Evolutionary conservation across 2,113 vertebrate genomes (phyloP).

Genomic region (Lucifuga dentata): DNA sequence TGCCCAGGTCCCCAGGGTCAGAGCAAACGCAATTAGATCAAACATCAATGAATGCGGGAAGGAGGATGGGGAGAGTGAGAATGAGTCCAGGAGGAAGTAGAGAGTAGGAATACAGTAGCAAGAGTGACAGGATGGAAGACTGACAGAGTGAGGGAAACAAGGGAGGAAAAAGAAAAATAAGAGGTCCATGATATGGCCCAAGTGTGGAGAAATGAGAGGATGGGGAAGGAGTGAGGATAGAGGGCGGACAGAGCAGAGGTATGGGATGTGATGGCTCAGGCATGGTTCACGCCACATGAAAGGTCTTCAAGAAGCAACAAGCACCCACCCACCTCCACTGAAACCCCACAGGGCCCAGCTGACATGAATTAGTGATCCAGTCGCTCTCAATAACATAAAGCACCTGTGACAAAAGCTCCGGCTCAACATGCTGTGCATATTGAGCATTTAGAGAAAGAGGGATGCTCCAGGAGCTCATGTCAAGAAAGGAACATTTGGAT

Average conservation of each 20-base stretch:
- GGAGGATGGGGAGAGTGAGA: conserved; percentile 46
- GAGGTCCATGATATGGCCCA: conserved; percentile 10
- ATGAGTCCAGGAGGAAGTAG: conserved; percentile 39
- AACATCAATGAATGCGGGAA: conserved; percentile 79
- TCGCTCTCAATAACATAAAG: conserved; percentile 68
- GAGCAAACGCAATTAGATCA: conserved; percentile 87
- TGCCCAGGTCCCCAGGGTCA: conserved; percentile 81
- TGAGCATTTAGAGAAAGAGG: conserved; percentile 10
- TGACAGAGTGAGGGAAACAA: conserved; percentile 18
- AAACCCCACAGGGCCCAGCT: conserved; percentile 41
- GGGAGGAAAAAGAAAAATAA: conserved; percentile 16
- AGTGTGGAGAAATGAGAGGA: conserved; percentile 30
- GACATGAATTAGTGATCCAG: conserved; percentile 73
- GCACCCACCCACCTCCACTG: conserved; percentile 37
- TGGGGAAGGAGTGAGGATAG: neutral
- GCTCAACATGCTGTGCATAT: conserved; percentile 33
- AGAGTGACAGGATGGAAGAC: conserved; percentile 21
- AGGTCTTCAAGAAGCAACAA: conserved; percentile 56
- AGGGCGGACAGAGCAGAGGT: conserved; percentile 28
- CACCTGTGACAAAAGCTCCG: conserved; percentile 52
- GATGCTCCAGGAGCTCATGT: conserved; percentile 10
- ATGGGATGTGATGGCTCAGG: conserved; percentile 16
- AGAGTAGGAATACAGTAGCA: conserved; percentile 39
- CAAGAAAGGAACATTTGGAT: conserved; percentile 13
- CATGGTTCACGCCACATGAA: conserved; percentile 46